Evolutionary conservation across 2,797 vertebrate species (phyloP).

Genomic region (Austrolebias charrua): DNA sequence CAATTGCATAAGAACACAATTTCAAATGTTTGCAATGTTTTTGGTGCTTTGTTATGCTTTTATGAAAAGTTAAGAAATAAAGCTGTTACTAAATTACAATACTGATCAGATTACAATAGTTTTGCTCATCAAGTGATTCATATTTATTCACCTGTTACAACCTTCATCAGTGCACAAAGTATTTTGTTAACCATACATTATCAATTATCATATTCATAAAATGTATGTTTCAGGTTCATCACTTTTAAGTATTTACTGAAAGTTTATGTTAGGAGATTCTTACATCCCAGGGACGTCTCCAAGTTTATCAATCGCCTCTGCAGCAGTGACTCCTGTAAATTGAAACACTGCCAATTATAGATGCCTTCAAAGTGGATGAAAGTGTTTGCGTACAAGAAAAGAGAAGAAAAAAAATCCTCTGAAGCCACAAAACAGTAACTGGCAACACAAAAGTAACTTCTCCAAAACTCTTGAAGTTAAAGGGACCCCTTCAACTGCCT

Average conservation of each 20-base stretch:
- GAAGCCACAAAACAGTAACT: conserved; percentile 63
- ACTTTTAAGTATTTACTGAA: conserved; percentile 31
- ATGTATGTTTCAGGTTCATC: background rate
- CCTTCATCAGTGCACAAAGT: too few relatives aligned
- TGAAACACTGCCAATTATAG: conserved; percentile 67
- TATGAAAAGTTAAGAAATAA: too few relatives aligned
- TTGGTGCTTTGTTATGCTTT: background rate
- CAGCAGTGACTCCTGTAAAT: conserved; percentile 49
- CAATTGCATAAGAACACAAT: background rate
- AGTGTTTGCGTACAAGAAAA: conserved; percentile 56
- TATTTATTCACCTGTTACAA: too few relatives aligned
- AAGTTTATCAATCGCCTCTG: conserved; percentile 59
- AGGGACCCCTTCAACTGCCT: conserved; percentile 66
- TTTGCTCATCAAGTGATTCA: too few relatives aligned
- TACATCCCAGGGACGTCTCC: conserved; percentile 36
- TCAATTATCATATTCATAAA: background rate
- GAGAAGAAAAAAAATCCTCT: conserved; percentile 58
- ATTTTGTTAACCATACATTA: background rate
- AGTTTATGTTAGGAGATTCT: conserved; percentile 48
- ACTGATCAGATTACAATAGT: too few relatives aligned
- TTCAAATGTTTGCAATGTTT: background rate
- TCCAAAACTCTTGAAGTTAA: conserved; percentile 68
- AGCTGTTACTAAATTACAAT: too few relatives aligned
- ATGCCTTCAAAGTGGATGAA: conserved; percentile 66
- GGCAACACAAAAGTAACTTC: conserved; percentile 70